Conservation (phyloP, 2,113 vertebrate genomes). For the Euleptes europaea region DNA sequence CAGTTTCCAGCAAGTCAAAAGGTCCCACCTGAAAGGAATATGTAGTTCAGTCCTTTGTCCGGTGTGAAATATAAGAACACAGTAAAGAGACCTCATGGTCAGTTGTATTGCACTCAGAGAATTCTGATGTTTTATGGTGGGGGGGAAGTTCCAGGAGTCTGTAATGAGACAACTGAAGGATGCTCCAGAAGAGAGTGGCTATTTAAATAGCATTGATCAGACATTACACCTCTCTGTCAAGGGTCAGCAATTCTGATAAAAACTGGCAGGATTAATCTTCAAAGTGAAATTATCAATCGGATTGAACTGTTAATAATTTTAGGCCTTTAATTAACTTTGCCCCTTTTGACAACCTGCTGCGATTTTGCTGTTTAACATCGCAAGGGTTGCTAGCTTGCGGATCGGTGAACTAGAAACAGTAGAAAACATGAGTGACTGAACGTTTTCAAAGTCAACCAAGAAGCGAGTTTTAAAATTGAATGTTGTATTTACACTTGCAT, state of each 20-base stretch:
- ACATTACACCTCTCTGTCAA: neutral
- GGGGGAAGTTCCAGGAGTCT: neutral
- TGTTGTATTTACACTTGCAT: constrained; percentile 40
- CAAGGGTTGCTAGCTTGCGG: constrained; percentile 24
- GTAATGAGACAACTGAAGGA: neutral
- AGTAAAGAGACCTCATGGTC: neutral
- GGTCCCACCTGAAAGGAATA: neutral
- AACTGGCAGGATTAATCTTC: neutral
- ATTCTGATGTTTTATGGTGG: neutral
- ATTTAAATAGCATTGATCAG: neutral
- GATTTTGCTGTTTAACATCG: constrained; percentile 35
- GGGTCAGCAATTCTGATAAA: neutral
- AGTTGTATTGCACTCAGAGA: neutral
- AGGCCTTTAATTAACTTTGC: constrained; percentile 17
- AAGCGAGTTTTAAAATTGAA: constrained; percentile 43
- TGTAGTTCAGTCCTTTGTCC: neutral
- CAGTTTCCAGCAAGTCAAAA: neutral
- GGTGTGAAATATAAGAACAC: neutral
- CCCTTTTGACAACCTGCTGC: constrained; percentile 10
- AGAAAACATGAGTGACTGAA: neutral
- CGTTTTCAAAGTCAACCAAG: constrained; percentile 47
- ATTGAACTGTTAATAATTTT: constrained; percentile 23
- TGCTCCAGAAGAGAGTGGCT: neutral
- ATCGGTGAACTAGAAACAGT: constrained; percentile 36
- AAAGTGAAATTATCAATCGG: constrained; percentile 11